Evolutionary conservation across 35 echinoderm and acorn worm species (phyloP).

Genomic region (Acanthaster planci): DNA sequence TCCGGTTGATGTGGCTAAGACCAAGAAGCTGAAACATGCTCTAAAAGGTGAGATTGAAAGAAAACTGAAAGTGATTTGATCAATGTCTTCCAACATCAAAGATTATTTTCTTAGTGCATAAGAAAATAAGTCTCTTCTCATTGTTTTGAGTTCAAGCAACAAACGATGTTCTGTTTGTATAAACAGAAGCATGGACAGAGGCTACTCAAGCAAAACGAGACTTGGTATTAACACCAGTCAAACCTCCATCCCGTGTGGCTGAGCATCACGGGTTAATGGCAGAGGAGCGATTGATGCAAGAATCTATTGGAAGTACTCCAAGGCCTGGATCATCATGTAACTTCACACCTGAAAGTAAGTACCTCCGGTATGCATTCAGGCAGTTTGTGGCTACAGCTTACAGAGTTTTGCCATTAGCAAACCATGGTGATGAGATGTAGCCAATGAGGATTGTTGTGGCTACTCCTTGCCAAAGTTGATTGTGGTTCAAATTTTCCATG

Average conservation of each 20-base stretch:
- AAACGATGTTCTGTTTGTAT: neutral
- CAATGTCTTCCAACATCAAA: too few species aligned
- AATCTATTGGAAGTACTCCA: neutral
- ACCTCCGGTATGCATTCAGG: neutral
- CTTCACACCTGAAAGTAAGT: slow-evolving; percentile 5
- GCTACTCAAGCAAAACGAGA: slow-evolving; percentile 68
- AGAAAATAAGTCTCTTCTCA: neutral
- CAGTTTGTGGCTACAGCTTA: too few species aligned
- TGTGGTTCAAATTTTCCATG: too few species aligned
- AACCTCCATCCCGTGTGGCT: slow-evolving; percentile 73
- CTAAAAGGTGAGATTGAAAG: slow-evolving; percentile 77
- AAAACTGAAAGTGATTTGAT: too few species aligned
- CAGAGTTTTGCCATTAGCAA: too few species aligned
- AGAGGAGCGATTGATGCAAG: neutral
- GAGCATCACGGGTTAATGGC: neutral
- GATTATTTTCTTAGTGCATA: too few species aligned
- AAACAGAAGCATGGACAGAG: slow-evolving; percentile 94
- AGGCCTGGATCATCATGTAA: neutral
- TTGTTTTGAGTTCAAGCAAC: too few species aligned
- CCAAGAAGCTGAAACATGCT: slow-evolving; percentile 74
- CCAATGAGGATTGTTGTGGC: too few species aligned
- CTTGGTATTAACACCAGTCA: slow-evolving; percentile 77
- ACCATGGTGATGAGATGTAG: too few species aligned
- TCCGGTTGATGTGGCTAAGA: slow-evolving; percentile 85
- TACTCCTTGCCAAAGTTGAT: too few species aligned